Evolutionary conservation across 2,888 invertebrate genomes (phyloP).

Genomic region (Steinernema scapterisci): DNA sequence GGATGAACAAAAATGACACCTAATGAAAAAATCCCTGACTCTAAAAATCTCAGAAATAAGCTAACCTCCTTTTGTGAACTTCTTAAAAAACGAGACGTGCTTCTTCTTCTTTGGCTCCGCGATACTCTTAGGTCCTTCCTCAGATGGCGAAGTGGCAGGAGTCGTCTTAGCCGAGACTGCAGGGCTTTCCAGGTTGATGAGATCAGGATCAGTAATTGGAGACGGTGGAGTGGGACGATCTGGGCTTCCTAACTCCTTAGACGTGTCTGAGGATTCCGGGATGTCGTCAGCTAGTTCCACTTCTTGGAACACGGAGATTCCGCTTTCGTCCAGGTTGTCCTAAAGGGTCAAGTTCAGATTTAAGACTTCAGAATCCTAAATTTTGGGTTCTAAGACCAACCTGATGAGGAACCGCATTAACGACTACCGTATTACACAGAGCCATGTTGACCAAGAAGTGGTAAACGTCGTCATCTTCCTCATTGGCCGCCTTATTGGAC

Average conservation of each 20-base stretch:
- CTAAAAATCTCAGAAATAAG: too few relatives aligned
- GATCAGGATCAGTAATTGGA: background rate
- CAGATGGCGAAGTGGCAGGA: background rate
- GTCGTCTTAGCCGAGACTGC: background rate
- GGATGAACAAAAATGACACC: too few relatives aligned
- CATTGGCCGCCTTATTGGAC: background rate
- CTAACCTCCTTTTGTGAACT: background rate
- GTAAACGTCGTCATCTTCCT: slow-evolving; percentile 46
- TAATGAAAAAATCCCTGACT: too few relatives aligned
- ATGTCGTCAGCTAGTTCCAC: background rate
- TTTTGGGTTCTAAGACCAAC: slow-evolving; percentile 55
- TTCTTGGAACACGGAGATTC: background rate
- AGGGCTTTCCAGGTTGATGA: background rate
- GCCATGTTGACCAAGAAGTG: slow-evolving; percentile 84
- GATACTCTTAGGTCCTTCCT: slow-evolving; percentile 4
- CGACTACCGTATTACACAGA: slow-evolving; percentile 88
- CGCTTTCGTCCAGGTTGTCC: slow-evolving; percentile 24
- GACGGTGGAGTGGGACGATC: background rate
- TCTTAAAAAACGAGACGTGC: slow-evolving; percentile 21
- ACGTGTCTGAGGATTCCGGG: background rate
- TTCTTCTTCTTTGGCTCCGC: slow-evolving; percentile 18
- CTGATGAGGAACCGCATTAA: slow-evolving; percentile 80
- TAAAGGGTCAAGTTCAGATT: too few relatives aligned
- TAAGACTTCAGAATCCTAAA: too few relatives aligned
- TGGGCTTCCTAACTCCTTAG: background rate